phyloP scores from a whole-genome alignment of 2,113 vertebrate species.

The Nipponia nippon region DNA sequence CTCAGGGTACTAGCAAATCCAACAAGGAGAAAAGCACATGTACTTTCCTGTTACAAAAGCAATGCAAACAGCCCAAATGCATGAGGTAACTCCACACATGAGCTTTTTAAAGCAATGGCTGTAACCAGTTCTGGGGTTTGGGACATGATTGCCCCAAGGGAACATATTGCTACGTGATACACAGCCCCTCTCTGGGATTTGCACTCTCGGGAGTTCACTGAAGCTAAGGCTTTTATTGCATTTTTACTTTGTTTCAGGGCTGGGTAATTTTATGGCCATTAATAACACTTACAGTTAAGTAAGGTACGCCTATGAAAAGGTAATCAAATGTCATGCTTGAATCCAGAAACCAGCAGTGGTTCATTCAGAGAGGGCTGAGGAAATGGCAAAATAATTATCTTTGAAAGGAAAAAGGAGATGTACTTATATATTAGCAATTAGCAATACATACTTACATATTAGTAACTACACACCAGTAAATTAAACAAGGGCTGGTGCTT shows the following conservation, averaged over 20 bases:
- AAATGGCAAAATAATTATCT: background rate
- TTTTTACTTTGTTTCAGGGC: slow-evolving; percentile 9
- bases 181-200: background rate
- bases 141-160: background rate
- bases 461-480: background rate
- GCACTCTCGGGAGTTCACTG: background rate
- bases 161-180: background rate
- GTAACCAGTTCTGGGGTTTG: background rate
- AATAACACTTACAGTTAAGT: slow-evolving; percentile 26
- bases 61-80: background rate
- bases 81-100: background rate
- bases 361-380: background rate
- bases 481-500: background rate
- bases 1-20: background rate
- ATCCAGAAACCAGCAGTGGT: background rate
- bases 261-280: slow-evolving; percentile 19
- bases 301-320: background rate
- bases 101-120: background rate
- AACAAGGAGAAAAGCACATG: background rate
- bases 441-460: background rate
- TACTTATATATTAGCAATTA: background rate
- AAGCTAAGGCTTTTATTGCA: background rate
- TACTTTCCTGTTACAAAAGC: background rate
- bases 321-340: slow-evolving; percentile 37
- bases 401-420: background rate